Conservation (phyloP, 92 coral and sea anemone genomes). For the Siderastrea radians region DNA sequence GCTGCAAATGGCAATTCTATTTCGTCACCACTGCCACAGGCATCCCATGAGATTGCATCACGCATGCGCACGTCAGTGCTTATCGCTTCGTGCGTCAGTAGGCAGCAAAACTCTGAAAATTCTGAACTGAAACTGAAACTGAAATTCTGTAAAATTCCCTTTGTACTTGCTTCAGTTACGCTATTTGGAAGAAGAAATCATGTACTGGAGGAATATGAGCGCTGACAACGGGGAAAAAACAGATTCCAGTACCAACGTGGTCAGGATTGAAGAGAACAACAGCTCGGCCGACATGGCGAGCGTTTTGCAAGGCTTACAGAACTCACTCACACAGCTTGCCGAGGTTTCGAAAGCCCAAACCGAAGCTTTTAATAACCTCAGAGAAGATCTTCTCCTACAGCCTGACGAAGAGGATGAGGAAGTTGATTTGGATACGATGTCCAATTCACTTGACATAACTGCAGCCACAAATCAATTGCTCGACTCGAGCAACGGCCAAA, state of each 20-base stretch:
- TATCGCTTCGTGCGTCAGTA: conserved; percentile 31
- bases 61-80: conserved; percentile 47
- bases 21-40: conserved; percentile 39
- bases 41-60: conserved; percentile 50
- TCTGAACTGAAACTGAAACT: no score
- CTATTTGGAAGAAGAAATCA: background rate
- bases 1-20: no score
- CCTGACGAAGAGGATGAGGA: background rate
- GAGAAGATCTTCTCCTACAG: background rate
- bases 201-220: background rate
- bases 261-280: conserved; percentile 1
- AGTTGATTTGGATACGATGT: background rate
- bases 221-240: background rate
- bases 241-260: background rate
- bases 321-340: conserved; percentile 21
- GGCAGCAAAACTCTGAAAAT: background rate
- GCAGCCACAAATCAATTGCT: conserved; percentile 56
- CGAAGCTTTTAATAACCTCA: conserved; percentile 37
- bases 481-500: conserved; percentile 68
- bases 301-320: conserved; percentile 34
- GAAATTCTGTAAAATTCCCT: background rate
- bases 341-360: conserved; percentile 46
- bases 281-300: conserved; percentile 34
- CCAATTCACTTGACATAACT: conserved; percentile 41
- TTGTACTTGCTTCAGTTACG: background rate